Evolutionary conservation across 2,888 invertebrate species (phyloP).

Genomic region (Drosophila trichaetosa): DNA sequence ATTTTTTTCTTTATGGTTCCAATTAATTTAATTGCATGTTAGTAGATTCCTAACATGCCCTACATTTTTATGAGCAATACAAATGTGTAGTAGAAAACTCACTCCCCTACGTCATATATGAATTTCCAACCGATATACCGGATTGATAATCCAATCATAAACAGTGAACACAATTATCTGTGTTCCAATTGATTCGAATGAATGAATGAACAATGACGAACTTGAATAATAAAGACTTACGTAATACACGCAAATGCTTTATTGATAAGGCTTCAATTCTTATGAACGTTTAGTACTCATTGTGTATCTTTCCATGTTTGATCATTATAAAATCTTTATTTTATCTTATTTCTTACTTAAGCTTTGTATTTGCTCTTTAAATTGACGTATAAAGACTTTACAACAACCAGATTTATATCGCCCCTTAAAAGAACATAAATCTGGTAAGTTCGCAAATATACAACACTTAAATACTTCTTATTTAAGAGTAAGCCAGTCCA

Average conservation of each 20-base stretch:
- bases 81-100: not conserved
- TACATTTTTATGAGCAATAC: not conserved
- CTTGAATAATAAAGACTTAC: not conserved
- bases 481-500: conserved; percentile 88
- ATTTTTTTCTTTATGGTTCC: not conserved
- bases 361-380: conserved; percentile 91
- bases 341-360: conserved; percentile 69
- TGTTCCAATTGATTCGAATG: not conserved
- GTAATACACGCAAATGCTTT: not conserved
- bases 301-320: not conserved
- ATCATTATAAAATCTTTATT: not conserved
- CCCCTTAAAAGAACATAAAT: conserved; percentile 89
- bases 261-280: not conserved
- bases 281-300: not conserved
- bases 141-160: conserved; percentile 2
- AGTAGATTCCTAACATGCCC: not conserved
- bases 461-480: not conserved
- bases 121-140: not conserved
- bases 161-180: not conserved
- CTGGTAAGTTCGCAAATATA: conserved; percentile 83
- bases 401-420: conserved; percentile 90
- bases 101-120: not conserved
- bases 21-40: not conserved
- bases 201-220: not conserved
- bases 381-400: conserved; percentile 90